phyloP scores from a whole-genome alignment of 1,140 invertebrate species.

The Linepithema humile region DNA sequence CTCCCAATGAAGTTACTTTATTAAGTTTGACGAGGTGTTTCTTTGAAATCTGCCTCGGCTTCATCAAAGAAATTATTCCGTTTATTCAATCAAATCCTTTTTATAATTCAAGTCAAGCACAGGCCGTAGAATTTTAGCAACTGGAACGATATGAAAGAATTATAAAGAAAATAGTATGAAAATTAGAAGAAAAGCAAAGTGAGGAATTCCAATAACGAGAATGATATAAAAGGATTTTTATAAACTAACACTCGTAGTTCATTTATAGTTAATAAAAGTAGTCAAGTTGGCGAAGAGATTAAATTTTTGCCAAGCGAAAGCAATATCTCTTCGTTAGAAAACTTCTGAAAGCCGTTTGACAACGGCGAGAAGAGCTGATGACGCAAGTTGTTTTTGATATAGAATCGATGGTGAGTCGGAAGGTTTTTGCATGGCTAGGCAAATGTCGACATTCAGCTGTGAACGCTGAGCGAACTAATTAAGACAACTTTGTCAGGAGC shows the following conservation, averaged over 20 bases:
- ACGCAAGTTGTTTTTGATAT: not conserved
- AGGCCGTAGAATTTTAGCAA: constrained; percentile 2
- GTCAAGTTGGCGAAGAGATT: not conserved
- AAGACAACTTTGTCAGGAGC: constrained; percentile 51
- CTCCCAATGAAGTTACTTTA: constrained; percentile 34
- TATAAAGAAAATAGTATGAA: not conserved
- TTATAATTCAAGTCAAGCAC: constrained; percentile 19
- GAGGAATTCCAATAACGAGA: not conserved
- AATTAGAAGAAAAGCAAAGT: not conserved
- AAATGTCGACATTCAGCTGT: constrained; percentile 37
- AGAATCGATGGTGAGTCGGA: not conserved
- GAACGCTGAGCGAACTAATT: constrained; percentile 45
- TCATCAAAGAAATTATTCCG: constrained; percentile 57
- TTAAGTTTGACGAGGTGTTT: constrained; percentile 35
- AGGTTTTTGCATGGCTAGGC: constrained; percentile 6
- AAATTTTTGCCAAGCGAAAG: not conserved
- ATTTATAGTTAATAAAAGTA: not conserved
- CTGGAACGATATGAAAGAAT: not conserved
- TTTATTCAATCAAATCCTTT: constrained; percentile 40
- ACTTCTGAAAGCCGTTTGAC: not conserved
- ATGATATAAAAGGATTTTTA: constrained; percentile 4
- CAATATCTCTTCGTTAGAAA: not conserved
- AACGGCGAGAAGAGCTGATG: not conserved
- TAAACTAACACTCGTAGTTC: not conserved
- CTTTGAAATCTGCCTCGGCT: constrained; percentile 27